These are phyloP conservation scores for Agriopis leucophaearia DNA, from an alignment of 2,888 invertebrate species.

Conservation along the genomic window DNA sequence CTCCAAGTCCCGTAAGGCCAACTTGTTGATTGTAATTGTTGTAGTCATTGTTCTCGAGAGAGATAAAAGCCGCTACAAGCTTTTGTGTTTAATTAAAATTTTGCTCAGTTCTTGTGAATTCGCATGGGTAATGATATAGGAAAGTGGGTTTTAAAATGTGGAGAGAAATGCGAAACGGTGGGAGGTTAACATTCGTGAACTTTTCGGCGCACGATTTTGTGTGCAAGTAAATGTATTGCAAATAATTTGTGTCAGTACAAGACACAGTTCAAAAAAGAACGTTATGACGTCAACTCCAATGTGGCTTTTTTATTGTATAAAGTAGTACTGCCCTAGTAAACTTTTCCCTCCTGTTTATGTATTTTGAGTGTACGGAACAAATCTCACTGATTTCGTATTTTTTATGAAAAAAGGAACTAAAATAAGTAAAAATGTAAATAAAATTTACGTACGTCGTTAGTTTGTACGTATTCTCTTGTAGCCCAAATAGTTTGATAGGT, in stretches of 20 bases:
- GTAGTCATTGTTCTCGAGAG: constrained; percentile 75
- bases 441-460: too few species aligned
- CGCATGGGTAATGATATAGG: constrained; percentile 36
- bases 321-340: too few species aligned
- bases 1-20: constrained; percentile 68
- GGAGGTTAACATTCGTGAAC: constrained; percentile 19
- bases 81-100: constrained; percentile 79
- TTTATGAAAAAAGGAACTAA: too few species aligned
- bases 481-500: too few species aligned
- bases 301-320: too few species aligned
- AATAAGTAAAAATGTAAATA: neutral
- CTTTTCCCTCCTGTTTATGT: too few species aligned
- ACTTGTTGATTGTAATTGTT: constrained; percentile 72
- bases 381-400: too few species aligned
- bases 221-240: neutral
- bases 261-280: neutral
- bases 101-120: constrained; percentile 57
- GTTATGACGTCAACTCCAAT: too few species aligned
- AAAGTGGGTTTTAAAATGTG: constrained; percentile 28
- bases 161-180: constrained; percentile 19
- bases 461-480: too few species aligned
- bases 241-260: neutral
- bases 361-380: too few species aligned
- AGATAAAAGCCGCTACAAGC: constrained; percentile 72
- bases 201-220: constrained; percentile 25